Base-by-base conservation (phyloP, 2,113 vertebrate genomes). In the Bombycilla garrulus region DNA sequence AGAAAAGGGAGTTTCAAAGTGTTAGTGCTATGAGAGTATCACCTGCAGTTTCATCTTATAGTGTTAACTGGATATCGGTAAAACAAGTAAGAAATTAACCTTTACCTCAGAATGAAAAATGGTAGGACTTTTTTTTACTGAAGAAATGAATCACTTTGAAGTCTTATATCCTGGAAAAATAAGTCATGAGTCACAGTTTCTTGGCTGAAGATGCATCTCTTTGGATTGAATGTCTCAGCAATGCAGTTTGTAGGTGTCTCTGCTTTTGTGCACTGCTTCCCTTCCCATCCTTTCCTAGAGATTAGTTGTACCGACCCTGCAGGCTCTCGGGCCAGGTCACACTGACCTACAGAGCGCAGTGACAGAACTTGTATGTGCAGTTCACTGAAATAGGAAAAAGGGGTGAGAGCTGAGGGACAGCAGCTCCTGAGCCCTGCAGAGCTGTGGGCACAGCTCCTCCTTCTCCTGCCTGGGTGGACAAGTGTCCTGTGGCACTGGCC, bases 141-240 rank as follows among this genome's bases (percentile, higher is more conserved):
- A 79, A 28, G 80, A 88, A 81, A 92, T 95, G 82, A 96, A 95
- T 96, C 90, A 95, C 65, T 93, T 86, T 4, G 12, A 90, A 86
- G 93, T 95, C 81, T 93, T 93, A 53, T 61, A 57, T 78, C 84
- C 78, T 92, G 58, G 47, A 88, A 90, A 91, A 94, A 93, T 83
- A 88, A 95, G 79, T 87, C 67, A 74, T 93, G 89, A 96, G 80
- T 83, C 88, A 97, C 54, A 64, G 76, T 71, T 93, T 91, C 96
- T 95, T 89, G 92, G 78, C 88, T 96, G 81, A 92, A 95, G 91
- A 92, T 85, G 71, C 71, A 62, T 92, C 85, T 90, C 65, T 87
- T 64, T 15, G 16, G 86, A 82, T 82, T 77, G 67, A 78, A 61
- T 88, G 77, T 90, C 86, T 94, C 87, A 86, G 79, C 81, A 74